Percentiles rank a stretch among this genome's conserved stretches.
Conservation (phyloP, 2,888 invertebrate genomes). For the Cantharis rustica region DNA sequence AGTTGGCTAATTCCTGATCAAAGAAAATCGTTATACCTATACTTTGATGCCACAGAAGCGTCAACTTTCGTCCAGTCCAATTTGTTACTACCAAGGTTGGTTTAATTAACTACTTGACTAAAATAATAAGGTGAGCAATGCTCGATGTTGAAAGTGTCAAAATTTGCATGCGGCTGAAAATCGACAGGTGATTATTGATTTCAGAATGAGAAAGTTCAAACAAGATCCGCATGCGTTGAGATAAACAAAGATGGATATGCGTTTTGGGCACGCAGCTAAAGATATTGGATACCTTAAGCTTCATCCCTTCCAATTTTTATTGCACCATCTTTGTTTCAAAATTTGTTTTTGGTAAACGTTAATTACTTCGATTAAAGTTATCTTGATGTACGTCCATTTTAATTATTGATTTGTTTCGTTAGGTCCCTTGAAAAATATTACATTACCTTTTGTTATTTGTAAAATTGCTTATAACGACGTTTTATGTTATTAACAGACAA, state of each 20-base stretch:
- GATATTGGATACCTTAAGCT: constrained; percentile 4
- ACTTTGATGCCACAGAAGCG: not conserved
- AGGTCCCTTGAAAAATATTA: not conserved
- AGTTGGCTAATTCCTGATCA: constrained; percentile 4
- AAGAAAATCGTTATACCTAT: not conserved
- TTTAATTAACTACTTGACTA: not conserved
- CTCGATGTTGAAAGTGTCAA: constrained; percentile 8
- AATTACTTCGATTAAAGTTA: not conserved
- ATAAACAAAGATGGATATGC: constrained; percentile 18
- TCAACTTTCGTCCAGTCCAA: not conserved
- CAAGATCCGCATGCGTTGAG: constrained; percentile 27
- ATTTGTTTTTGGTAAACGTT: not conserved
- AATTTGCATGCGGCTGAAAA: constrained; percentile 22
- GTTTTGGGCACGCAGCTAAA: constrained; percentile 17
- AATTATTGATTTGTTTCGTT: not conserved
- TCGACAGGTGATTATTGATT: constrained; percentile 31
- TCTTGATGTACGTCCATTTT: not conserved
- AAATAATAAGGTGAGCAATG: not conserved
- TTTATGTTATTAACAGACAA: not conserved
- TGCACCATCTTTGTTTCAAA: not conserved
- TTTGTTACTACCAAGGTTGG: not conserved
- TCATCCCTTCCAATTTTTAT: not conserved
- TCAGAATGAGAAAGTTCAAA: constrained; percentile 18
- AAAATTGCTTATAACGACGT: not conserved
- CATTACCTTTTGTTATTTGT: not conserved